A percentile compares a stretch with the other conserved stretches of the same genome.
These are phyloP conservation scores for Gnatocerus cornutus DNA, from an alignment of 2,888 invertebrate species.

Conservation along the genomic window DNA sequence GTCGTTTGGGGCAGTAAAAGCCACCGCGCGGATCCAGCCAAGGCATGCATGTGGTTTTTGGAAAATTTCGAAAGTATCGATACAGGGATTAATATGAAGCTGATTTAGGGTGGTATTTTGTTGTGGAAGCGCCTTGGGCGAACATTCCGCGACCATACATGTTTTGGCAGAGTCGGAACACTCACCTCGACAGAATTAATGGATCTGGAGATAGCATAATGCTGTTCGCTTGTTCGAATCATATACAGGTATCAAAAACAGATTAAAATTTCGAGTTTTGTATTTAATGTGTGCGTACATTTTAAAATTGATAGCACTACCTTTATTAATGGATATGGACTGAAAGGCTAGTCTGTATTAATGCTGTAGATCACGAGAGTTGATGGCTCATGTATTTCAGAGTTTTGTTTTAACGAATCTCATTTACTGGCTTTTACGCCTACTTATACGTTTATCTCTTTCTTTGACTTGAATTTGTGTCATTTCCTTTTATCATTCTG, in stretches of 20 bases:
- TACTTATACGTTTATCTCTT: slow-evolving; percentile 51
- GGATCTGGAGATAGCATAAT: slow-evolving; percentile 69
- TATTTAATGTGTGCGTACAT: slow-evolving; percentile 65
- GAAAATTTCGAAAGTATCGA: slow-evolving; percentile 3
- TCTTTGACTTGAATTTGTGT: slow-evolving; percentile 47
- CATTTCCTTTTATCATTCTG: slow-evolving; percentile 48
- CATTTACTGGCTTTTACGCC: slow-evolving; percentile 58
- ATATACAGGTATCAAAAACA: slow-evolving; percentile 69
- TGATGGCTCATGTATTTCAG: slow-evolving; percentile 63
- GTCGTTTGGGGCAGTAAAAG: slow-evolving; percentile 9
- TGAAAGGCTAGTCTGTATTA: slow-evolving; percentile 60
- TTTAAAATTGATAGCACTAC: slow-evolving; percentile 64
- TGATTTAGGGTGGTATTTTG: slow-evolving; percentile 25
- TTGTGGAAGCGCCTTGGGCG: slow-evolving; percentile 42
- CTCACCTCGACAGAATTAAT: slow-evolving; percentile 66
- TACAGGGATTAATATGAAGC: slow-evolving; percentile 5
- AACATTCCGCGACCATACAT: slow-evolving; percentile 58
- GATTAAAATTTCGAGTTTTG: slow-evolving; percentile 67
- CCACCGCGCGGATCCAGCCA: background rate
- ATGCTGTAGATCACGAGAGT: slow-evolving; percentile 63
- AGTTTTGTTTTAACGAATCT: slow-evolving; percentile 65
- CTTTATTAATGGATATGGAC: slow-evolving; percentile 64
- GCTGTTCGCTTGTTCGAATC: slow-evolving; percentile 70
- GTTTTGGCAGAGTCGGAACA: slow-evolving; percentile 64
- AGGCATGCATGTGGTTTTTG: slow-evolving; percentile 2